Evolutionary conservation across 2,113 vertebrate genomes (phyloP).

Genomic region (Dasyprocta punctata): DNA sequence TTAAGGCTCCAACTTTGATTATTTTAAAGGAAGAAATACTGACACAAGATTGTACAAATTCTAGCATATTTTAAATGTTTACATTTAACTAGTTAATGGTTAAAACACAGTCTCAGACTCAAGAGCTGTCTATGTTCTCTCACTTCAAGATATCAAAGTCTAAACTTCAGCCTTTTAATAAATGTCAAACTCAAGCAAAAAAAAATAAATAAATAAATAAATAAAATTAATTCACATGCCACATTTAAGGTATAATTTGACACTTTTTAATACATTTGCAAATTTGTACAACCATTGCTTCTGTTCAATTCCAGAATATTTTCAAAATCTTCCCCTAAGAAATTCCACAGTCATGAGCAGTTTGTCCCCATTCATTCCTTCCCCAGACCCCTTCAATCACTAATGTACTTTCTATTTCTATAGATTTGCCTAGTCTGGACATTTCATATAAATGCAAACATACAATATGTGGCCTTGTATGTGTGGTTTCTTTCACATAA

Average conservation of each 20-base stretch:
- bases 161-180: no score
- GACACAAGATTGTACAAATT: no score
- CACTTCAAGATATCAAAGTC: no score
- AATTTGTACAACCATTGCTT: not conserved
- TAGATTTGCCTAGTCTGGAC: not conserved
- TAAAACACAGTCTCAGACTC: no score
- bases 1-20: no score
- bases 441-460: not conserved
- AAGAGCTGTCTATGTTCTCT: no score
- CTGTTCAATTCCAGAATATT: conserved; percentile 11
- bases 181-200: no score
- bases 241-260: conserved; percentile 4
- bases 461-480: not conserved
- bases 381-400: not conserved
- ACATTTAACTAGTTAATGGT: no score
- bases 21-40: no score
- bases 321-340: not conserved
- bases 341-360: not conserved
- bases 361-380: not conserved
- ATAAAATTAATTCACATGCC: not conserved
- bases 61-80: no score
- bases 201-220: no score
- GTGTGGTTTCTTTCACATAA: not conserved
- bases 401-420: not conserved
- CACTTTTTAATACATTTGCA: not conserved